phyloP scores from a whole-genome alignment of 2,888 invertebrate species.

The Thalpophila matura region DNA sequence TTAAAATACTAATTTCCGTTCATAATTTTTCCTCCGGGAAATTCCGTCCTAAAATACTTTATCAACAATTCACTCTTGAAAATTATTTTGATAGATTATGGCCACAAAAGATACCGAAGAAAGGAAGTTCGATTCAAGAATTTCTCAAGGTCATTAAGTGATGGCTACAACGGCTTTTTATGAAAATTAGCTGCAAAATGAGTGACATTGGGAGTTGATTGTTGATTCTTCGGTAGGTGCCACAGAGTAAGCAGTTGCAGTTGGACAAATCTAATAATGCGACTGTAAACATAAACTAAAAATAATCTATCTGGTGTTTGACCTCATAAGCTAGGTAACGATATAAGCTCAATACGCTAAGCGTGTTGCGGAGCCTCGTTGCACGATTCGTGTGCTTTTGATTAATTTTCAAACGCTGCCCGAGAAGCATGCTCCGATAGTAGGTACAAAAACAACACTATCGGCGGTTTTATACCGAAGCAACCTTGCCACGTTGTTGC shows the following conservation, averaged over 20 bases:
- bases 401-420: too few relatives aligned
- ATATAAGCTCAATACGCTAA: too few relatives aligned
- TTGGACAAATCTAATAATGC: background rate
- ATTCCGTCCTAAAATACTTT: slow-evolving; percentile 16
- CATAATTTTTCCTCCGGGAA: slow-evolving; percentile 7
- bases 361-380: too few relatives aligned
- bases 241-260: slow-evolving; percentile 4
- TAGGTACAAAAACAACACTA: too few relatives aligned
- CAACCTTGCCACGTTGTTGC: too few relatives aligned
- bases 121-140: slow-evolving; percentile 18
- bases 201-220: slow-evolving; percentile 22
- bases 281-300: too few relatives aligned
- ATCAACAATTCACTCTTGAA: slow-evolving; percentile 7
- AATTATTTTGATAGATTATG: slow-evolving; percentile 30
- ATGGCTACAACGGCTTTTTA: slow-evolving; percentile 34
- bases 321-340: too few relatives aligned
- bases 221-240: slow-evolving; percentile 18
- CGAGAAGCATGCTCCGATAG: too few relatives aligned
- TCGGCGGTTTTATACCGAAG: too few relatives aligned
- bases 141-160: slow-evolving; percentile 15
- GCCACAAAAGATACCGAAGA: slow-evolving; percentile 11
- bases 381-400: too few relatives aligned
- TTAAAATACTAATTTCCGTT: slow-evolving; percentile 28
- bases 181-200: slow-evolving; percentile 20
- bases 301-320: too few relatives aligned